Base-by-base conservation (phyloP, 2,888 invertebrate genomes). In the Scaptomyza reducta region DNA sequence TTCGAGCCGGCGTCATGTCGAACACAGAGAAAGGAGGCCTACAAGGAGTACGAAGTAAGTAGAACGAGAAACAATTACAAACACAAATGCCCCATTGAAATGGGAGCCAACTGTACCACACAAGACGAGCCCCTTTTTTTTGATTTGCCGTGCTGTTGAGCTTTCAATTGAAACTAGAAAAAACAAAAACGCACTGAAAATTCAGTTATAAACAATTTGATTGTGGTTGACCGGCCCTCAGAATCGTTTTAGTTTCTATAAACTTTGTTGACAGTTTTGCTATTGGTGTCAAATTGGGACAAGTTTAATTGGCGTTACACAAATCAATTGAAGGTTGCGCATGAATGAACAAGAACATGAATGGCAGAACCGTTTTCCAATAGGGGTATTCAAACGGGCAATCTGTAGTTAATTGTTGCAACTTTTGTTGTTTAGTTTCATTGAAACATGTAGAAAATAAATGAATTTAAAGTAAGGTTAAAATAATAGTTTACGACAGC, bases 1-100 rank as follows among this genome's bases (percentile, higher is more conserved):
- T 49, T 50, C 57, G 33, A 29, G 45, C 25, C 50, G 14, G 29
- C 74, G 75, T 67, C 74, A 91, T 91, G 91, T 90, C 91, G 68
- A 91, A 90, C 57, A 90, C 90, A 35, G 91, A 91, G 78, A 90
- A 88, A 69, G 83, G 85, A 47, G 89, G 89, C 14, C 69, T 89
- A 31, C 88, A 79, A 60, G 87, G 79, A 88, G 74, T 89, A 62
- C 87, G 85, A 82, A 86, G 91, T 91, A 78, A 90, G 89, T 90
- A 80, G 9, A 44, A 60, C 16, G 14, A 31, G 42, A 11, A 49
- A 42, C 5, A 54, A 29, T 33, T 13, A 38, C 14, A 29, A 6
- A 38, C n/a, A 14, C 0, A 14, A 41, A 55, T 38, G 22, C 18
- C 18, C 22, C 27, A 31, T 44, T 13, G 18, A 35, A 54, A 40